Evolutionary conservation across 2,113 vertebrate genomes (phyloP), one percentile per base, ranked within the genome.

Genomic region (Festucalex cinctus): DNA sequence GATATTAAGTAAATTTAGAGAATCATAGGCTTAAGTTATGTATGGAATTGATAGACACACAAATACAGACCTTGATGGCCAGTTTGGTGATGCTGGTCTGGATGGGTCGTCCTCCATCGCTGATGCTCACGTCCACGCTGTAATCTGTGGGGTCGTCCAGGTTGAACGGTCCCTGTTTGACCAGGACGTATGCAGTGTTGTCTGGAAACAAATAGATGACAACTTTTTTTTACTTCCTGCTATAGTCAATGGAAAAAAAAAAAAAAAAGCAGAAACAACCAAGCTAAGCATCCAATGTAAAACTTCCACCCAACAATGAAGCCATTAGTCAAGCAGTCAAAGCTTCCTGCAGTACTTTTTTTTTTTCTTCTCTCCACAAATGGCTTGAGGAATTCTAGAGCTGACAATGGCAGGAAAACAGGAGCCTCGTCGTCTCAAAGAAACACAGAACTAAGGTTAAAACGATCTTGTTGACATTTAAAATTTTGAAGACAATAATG

Each of bases 161-260:
- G 53, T 92, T 94, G 75, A 98, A 98, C 43, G 90, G 91, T 6
- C 95, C 96, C 0, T 94, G 91, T 65, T 86, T 95, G 83, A 97
- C 91, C 0, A 86, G 73, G 78, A 99, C 72, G 62, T 86, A 94
- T 8, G 95, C 95, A 0, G 95, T 94, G 90, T 92, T 94, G 83
- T 98, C 97, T 98, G 88, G 2, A 61, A 14, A 85, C 17, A 32
- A 9, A 84, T 75, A 59, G 72, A 69, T 6, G 14, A 32, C 26
- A 17, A 16, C 14, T 17, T 16, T 49, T 49, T n/a, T 20, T 51
- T 51, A 51, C 20, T 51, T 51, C 48, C 20, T 2, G 3, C n/a
- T 20, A n/a, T 3, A 0, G 54, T 57, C n/a, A 62, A 62, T 2
- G 0, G 36, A n/a, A 3, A 41, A 43, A 24, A 7, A 57, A 17